These are phyloP conservation scores for Drosophila heteroneura DNA, from an alignment of 2,888 invertebrate genomes.

Conservation along the genomic window DNA sequence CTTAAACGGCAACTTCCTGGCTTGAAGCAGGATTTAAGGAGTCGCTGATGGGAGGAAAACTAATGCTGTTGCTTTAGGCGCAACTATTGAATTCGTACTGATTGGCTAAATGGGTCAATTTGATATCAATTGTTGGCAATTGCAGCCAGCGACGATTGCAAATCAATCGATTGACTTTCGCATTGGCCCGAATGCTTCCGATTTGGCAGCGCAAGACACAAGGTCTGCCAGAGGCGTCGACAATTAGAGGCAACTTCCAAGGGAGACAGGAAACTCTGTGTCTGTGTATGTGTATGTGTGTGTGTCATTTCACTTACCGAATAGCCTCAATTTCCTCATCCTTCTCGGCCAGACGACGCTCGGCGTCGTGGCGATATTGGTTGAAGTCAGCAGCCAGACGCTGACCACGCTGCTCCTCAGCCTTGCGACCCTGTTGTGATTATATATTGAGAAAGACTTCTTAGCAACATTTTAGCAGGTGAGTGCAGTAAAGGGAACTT, in stretches of 20 bases:
- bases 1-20: conserved; percentile 29
- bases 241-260: conserved; percentile 56
- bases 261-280: conserved; percentile 3
- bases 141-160: conserved; percentile 53
- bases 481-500: conserved; percentile 85
- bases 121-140: conserved; percentile 62
- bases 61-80: conserved; percentile 68
- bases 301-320: conserved; percentile 89
- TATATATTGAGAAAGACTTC: background rate
- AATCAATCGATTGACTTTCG: conserved; percentile 66
- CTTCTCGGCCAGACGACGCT: conserved; percentile 98
- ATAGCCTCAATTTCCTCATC: conserved; percentile 99
- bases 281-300: background rate
- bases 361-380: conserved; percentile 98
- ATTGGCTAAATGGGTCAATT: conserved; percentile 79
- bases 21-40: conserved; percentile 44
- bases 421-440: conserved; percentile 93
- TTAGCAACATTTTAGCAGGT: background rate
- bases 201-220: conserved; percentile 63
- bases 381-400: conserved; percentile 96
- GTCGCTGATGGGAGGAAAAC: conserved; percentile 45
- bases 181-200: conserved; percentile 56
- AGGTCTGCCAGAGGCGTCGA: conserved; percentile 52
- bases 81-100: conserved; percentile 82
- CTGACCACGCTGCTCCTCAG: conserved; percentile 98